phyloP scores from a whole-genome alignment of 2,888 invertebrate genomes.

The Eupithecia inturbata region DNA sequence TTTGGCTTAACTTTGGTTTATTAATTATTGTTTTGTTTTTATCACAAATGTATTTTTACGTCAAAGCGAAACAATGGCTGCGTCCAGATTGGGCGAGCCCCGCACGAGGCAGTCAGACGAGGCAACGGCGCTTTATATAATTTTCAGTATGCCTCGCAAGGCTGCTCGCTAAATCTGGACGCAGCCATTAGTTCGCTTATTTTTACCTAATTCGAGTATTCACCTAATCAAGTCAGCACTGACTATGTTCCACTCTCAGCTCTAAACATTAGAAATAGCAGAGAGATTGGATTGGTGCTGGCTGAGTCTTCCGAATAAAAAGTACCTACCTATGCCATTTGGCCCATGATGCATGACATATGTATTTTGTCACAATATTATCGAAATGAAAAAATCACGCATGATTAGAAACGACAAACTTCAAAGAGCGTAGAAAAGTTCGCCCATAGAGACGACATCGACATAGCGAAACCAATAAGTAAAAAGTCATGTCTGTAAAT shows the following conservation, averaged over 20 bases:
- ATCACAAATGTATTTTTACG: background rate
- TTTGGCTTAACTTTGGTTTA: background rate
- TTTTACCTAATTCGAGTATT: background rate
- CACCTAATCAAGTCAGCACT: background rate
- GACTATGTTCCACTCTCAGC: background rate
- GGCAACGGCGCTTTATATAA: too few species aligned
- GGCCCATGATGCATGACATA: background rate
- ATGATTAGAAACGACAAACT: background rate
- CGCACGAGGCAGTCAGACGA: too few species aligned
- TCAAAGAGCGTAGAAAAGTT: conserved; percentile 4
- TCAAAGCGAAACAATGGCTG: too few species aligned
- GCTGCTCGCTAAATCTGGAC: background rate
- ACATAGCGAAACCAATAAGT: conserved; percentile 4
- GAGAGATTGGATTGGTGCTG: background rate
- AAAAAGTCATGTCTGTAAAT: conserved; percentile 2
- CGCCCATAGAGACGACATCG: background rate
- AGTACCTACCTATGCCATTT: background rate
- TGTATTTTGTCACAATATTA: background rate
- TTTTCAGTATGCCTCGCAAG: too few species aligned
- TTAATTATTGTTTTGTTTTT: background rate
- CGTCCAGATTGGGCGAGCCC: too few species aligned
- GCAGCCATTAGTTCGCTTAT: background rate
- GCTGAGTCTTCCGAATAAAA: background rate
- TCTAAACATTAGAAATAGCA: background rate
- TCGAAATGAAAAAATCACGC: background rate